Percentiles rank a stretch among this genome's conserved stretches.
phyloP scores from a whole-genome alignment of 2,797 vertebrate genomes.

The Hypotaenidia okinawae region DNA sequence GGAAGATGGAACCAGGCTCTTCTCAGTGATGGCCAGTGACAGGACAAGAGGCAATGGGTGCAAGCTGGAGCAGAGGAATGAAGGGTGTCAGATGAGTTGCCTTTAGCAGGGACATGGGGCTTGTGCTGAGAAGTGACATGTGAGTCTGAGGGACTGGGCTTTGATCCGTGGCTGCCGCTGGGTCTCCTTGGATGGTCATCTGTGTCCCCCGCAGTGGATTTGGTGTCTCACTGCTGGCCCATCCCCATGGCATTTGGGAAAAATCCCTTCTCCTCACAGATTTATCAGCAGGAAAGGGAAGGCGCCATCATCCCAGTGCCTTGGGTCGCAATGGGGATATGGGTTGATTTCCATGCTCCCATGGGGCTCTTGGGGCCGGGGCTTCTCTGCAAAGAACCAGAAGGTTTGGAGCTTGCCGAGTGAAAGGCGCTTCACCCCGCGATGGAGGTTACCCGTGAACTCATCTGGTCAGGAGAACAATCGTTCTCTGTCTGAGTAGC shows the following conservation, averaged over 20 bases:
- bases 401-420: not conserved
- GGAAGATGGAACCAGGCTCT: too few relatives aligned
- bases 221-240: not conserved
- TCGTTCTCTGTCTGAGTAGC: not conserved
- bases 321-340: not conserved
- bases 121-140: not conserved
- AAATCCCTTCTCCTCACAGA: not conserved
- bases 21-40: too few relatives aligned
- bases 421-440: accelerated
- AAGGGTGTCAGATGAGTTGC: not conserved
- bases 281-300: not conserved
- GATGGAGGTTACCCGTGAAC: not conserved
- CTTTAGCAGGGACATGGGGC: not conserved
- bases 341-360: not conserved
- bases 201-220: not conserved
- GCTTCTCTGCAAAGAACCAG: not conserved
- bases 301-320: not conserved
- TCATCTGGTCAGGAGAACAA: not conserved
- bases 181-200: not conserved
- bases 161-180: not conserved
- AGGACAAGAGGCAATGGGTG: too few relatives aligned
- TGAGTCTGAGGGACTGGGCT: accelerated
- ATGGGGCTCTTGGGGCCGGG: accelerated
- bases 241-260: too few relatives aligned
- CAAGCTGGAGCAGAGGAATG: too few relatives aligned